These are phyloP conservation scores for Aselliscus stoliczkanus DNA, from an alignment of 2,797 vertebrate species.

Conservation along the genomic window DNA sequence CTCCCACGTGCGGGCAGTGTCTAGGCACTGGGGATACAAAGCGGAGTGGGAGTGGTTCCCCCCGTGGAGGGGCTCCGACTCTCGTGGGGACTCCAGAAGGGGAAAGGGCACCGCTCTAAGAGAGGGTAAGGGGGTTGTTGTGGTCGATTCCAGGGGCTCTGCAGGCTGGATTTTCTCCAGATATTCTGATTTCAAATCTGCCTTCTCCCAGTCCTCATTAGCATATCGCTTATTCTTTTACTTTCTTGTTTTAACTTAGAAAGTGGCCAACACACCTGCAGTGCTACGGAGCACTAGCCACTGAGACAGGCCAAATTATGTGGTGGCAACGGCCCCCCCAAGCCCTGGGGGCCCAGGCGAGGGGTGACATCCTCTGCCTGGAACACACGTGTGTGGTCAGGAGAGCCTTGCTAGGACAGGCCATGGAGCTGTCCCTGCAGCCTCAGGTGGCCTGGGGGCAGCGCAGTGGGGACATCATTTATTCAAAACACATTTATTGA, in stretches of 20 bases:
- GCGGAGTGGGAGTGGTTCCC: background rate
- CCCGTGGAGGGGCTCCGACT: background rate
- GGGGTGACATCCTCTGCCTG: background rate
- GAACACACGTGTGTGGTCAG: background rate
- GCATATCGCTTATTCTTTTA: background rate
- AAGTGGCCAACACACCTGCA: background rate
- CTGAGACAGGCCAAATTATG: background rate
- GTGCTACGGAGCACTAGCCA: background rate
- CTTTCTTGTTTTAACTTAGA: background rate
- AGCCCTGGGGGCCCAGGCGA: background rate
- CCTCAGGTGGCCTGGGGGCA: background rate
- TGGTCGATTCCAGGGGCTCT: background rate
- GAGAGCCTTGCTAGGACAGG: background rate
- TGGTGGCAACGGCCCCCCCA: background rate
- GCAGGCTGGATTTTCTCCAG: background rate
- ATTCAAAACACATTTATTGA: background rate
- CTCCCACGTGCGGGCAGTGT: rapidly evolving
- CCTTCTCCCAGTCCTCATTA: background rate
- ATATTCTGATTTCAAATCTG: background rate
- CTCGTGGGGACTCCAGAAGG: background rate
- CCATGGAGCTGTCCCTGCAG: background rate
- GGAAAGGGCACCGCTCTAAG: background rate
- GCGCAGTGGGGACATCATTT: background rate
- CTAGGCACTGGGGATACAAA: background rate
- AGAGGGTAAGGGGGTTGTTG: background rate